These are phyloP conservation scores for Ctenopoma multispine DNA, from an alignment of 2,797 vertebrate species.

Conservation along the genomic window DNA sequence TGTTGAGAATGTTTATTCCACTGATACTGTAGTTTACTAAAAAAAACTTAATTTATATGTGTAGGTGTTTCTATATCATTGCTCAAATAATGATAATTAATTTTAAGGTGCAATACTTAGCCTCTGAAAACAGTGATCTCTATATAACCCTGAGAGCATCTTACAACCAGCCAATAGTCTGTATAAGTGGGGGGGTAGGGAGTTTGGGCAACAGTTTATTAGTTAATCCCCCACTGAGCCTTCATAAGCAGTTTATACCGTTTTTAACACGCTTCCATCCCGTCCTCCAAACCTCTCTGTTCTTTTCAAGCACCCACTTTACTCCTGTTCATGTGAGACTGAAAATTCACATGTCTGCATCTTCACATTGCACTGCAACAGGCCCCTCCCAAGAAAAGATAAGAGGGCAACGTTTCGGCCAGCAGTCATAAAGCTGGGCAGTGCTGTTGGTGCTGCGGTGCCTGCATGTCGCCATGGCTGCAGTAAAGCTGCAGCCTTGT, in stretches of 20 bases:
- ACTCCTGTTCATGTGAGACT: background rate
- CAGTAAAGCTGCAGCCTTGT: constrained; percentile 64
- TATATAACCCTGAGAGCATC: no score
- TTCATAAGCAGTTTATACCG: background rate
- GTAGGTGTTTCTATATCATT: background rate
- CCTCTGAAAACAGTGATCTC: no score
- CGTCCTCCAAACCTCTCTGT: background rate
- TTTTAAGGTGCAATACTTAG: no score
- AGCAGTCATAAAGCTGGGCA: constrained; percentile 69
- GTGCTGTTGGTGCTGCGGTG: constrained; percentile 45
- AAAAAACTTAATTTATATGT: background rate
- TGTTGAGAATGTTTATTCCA: background rate
- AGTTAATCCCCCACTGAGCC: no score
- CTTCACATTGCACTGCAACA: constrained; percentile 6
- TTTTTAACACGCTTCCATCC: background rate
- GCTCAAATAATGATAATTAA: no score
- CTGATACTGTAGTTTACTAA: background rate
- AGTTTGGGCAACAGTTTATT: background rate
- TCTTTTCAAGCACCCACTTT: background rate
- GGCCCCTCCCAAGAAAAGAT: constrained; percentile 64
- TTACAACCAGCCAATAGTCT: no score
- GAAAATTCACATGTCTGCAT: constrained; percentile 7
- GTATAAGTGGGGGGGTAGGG: no score
- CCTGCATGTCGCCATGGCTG: constrained; percentile 69
- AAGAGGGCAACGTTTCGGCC: constrained; percentile 58